These are phyloP conservation scores for Argyrosomus regius DNA, from an alignment of 2,797 vertebrate species.

Conservation along the genomic window DNA sequence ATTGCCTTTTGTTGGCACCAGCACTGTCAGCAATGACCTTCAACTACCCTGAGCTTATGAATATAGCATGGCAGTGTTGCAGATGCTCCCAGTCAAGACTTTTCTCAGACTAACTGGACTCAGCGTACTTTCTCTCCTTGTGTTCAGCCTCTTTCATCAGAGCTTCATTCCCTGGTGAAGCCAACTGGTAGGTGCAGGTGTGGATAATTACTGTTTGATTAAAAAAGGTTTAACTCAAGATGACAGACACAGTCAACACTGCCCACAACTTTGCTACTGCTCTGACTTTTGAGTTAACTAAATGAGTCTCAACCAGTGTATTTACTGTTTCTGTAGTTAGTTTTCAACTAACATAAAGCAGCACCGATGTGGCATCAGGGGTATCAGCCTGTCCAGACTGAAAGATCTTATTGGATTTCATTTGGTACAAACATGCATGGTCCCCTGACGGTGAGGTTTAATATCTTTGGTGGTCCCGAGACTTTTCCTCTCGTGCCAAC, in stretches of 20 bases:
- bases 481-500: not conserved
- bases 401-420: not conserved
- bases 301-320: not conserved
- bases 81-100: constrained; percentile 51
- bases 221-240: constrained; percentile 37
- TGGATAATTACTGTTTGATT: constrained; percentile 52
- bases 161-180: constrained; percentile 18
- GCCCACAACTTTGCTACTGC: constrained; percentile 27
- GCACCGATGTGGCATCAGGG: too few relatives aligned
- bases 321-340: not conserved
- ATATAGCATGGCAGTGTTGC: constrained; percentile 39
- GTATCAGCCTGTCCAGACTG: not conserved
- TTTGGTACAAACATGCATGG: not conserved
- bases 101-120: constrained; percentile 35
- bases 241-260: constrained; percentile 26
- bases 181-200: constrained; percentile 38
- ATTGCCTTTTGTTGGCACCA: constrained; percentile 62
- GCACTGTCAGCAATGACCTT: constrained; percentile 66
- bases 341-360: not conserved
- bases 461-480: not conserved
- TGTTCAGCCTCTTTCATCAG: constrained; percentile 40
- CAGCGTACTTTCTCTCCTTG: constrained; percentile 9
- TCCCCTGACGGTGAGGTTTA: not conserved
- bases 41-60: constrained; percentile 58
- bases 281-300: not conserved